A percentile compares a stretch with the other conserved stretches of the same genome.
Evolutionary conservation across 23 tunicate genomes (phyloP).

Genomic region (Aplidium turbinatum): DNA sequence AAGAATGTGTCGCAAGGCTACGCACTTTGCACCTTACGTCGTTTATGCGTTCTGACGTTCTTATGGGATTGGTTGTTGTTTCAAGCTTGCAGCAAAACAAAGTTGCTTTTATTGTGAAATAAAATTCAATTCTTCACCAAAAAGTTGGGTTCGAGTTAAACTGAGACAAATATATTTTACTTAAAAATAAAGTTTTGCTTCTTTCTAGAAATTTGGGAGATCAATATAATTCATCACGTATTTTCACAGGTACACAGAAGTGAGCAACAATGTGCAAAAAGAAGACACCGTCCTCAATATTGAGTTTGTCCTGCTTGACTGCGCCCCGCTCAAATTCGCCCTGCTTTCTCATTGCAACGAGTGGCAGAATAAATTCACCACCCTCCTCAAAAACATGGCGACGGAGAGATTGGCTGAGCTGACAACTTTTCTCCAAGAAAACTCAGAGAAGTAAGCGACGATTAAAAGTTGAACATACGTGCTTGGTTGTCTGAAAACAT

Average conservation of each 20-base stretch:
- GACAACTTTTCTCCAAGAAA: constrained; percentile 69
- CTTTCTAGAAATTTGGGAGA: too few relatives aligned
- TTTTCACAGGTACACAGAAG: constrained; percentile 82
- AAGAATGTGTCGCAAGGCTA: too few relatives aligned
- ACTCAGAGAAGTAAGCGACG: constrained; percentile 58
- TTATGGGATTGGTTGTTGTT: too few relatives aligned
- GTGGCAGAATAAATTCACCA: constrained; percentile 98
- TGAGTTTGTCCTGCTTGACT: constrained; percentile 89
- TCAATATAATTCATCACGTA: too few relatives aligned
- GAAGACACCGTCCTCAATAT: constrained; percentile 91
- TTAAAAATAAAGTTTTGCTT: too few relatives aligned
- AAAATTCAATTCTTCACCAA: too few relatives aligned
- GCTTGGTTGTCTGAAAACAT: background rate
- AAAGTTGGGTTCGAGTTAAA: too few relatives aligned
- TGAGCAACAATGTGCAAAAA: constrained; percentile 95
- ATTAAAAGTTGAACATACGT: background rate
- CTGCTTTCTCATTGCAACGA: constrained; percentile 88
- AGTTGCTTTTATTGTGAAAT: too few relatives aligned
- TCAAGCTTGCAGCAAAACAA: too few relatives aligned
- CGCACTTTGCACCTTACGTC: too few relatives aligned
- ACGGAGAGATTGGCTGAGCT: constrained; percentile 66
- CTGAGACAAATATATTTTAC: too few relatives aligned
- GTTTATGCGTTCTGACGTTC: too few relatives aligned
- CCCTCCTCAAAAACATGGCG: constrained; percentile 86
- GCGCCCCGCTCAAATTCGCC: constrained; percentile 90